A percentile compares a stretch with the other conserved stretches of the same genome.
Evolutionary conservation across 1,140 invertebrate genomes (phyloP).

Genomic region (Nixonia krombeini): DNA sequence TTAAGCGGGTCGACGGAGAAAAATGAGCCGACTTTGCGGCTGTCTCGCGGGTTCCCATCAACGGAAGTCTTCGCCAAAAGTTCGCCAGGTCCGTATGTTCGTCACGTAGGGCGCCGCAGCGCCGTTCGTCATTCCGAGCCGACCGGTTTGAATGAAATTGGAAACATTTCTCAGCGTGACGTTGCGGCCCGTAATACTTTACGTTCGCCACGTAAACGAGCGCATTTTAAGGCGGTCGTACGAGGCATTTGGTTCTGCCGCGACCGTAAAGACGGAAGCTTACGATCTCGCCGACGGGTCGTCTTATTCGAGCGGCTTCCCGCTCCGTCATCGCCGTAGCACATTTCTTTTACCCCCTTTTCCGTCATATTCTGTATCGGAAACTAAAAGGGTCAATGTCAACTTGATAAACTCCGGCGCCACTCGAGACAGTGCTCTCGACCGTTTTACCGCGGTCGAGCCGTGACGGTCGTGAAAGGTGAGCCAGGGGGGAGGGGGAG

Average conservation of each 20-base stretch:
- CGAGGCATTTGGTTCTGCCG: conserved; percentile 9
- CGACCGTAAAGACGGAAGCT: conserved; percentile 31
- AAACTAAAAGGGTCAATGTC: too few species aligned
- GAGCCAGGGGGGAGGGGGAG: too few species aligned
- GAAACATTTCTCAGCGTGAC: conserved; percentile 63
- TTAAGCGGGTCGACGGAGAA: conserved; percentile 54
- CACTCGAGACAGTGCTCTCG: too few species aligned
- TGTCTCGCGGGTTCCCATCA: conserved; percentile 47
- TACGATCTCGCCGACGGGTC: conserved; percentile 36
- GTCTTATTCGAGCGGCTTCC: conserved; percentile 33
- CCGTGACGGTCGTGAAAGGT: conserved; percentile 6
- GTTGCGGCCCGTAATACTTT: conserved; percentile 8
- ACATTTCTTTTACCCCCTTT: too few species aligned
- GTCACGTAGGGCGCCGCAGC: conserved; percentile 61
- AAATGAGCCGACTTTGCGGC: conserved; percentile 42
- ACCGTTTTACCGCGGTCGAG: too few species aligned
- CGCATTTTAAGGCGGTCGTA: conserved; percentile 25
- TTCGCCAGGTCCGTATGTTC: conserved; percentile 56
- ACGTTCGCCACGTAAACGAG: conserved; percentile 12
- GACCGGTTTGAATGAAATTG: conserved; percentile 67
- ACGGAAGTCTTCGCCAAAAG: too few species aligned
- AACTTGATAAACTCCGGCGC: too few species aligned
- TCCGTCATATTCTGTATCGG: too few species aligned
- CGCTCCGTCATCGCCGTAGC: too few species aligned
- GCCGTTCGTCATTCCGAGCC: conserved; percentile 49